Conservation (phyloP, 2,113 vertebrate genomes). For the Mohoua ochrocephala region DNA sequence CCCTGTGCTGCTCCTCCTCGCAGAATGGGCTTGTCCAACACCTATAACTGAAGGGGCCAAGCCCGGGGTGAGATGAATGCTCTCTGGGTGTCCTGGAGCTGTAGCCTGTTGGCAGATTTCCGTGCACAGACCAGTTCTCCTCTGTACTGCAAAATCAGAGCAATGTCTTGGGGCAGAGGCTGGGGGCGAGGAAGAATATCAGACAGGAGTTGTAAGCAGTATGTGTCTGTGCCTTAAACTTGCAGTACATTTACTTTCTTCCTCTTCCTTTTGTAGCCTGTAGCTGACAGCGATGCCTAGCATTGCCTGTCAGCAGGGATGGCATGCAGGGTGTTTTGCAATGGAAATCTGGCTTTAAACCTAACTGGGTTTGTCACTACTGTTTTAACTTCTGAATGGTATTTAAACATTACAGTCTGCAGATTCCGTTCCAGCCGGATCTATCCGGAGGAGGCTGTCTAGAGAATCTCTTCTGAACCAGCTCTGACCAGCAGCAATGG, state of each 20-base stretch:
- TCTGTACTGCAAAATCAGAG: conserved; percentile 10
- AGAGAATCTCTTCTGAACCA: conserved; percentile 24
- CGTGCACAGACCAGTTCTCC: background rate
- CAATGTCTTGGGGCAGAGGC: conserved; percentile 1
- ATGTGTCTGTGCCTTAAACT: conserved; percentile 32
- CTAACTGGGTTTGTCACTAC: conserved; percentile 53
- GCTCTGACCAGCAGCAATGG: conserved; percentile 8
- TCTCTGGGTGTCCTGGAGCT: background rate
- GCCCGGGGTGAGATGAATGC: background rate
- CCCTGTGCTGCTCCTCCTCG: background rate
- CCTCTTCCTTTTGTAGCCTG: conserved; percentile 49
- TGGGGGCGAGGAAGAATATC: background rate
- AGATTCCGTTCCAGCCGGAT: conserved; percentile 1
- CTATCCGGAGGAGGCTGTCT: background rate
- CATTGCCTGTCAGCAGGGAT: conserved; percentile 48
- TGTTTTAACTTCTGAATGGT: conserved; percentile 51
- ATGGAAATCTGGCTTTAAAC: conserved; percentile 66
- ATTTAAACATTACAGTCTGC: conserved; percentile 41
- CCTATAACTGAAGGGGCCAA: background rate
- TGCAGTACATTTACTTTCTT: conserved; percentile 42
- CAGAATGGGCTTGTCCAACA: background rate
- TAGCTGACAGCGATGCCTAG: conserved; percentile 54
- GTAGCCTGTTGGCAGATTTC: background rate
- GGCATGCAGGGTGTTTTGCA: conserved; percentile 58
- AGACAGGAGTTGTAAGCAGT: conserved; percentile 16